phyloP scores from a whole-genome alignment of 2,888 invertebrate genomes.

The Branchellion lobata region DNA sequence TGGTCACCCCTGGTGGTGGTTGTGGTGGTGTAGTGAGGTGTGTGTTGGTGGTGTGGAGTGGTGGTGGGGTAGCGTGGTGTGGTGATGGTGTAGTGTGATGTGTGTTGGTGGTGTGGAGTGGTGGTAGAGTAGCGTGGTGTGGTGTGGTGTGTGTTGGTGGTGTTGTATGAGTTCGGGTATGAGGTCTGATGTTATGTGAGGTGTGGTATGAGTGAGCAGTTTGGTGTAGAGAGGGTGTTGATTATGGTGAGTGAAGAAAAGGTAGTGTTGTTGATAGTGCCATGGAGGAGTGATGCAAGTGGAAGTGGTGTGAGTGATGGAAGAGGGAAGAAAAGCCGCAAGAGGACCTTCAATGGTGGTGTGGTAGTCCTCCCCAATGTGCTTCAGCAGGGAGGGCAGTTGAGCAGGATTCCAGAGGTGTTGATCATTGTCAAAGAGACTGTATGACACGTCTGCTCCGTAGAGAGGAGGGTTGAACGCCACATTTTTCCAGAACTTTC shows the following conservation, averaged over 20 bases:
- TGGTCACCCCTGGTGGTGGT: conserved; percentile 73
- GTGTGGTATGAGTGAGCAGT: too few relatives aligned
- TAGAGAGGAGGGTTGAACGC: conserved; percentile 93
- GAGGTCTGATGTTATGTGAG: too few relatives aligned
- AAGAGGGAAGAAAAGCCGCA: too few relatives aligned
- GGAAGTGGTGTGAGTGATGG: too few relatives aligned
- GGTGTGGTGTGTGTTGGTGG: too few relatives aligned
- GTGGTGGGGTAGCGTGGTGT: neutral
- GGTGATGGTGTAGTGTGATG: neutral
- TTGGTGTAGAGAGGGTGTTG: too few relatives aligned
- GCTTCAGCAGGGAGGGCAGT: conserved; percentile 47
- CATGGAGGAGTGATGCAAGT: too few relatives aligned
- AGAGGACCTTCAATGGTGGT: conserved; percentile 66
- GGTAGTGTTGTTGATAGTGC: too few relatives aligned
- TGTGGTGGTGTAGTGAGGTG: neutral
- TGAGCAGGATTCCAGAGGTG: conserved; percentile 48
- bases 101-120: too few relatives aligned
- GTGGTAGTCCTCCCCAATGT: conserved; percentile 46
- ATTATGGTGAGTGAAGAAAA: too few relatives aligned
- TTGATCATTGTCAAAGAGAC: conserved; percentile 46
- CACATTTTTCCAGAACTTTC: conserved; percentile 98
- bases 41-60: neutral
- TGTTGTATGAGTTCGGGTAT: too few relatives aligned
- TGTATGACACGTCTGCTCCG: conserved; percentile 94
- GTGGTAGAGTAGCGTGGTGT: neutral